These are phyloP conservation scores for Sthenelais limicola DNA, from an alignment of 2,888 invertebrate species.

Conservation along the genomic window DNA sequence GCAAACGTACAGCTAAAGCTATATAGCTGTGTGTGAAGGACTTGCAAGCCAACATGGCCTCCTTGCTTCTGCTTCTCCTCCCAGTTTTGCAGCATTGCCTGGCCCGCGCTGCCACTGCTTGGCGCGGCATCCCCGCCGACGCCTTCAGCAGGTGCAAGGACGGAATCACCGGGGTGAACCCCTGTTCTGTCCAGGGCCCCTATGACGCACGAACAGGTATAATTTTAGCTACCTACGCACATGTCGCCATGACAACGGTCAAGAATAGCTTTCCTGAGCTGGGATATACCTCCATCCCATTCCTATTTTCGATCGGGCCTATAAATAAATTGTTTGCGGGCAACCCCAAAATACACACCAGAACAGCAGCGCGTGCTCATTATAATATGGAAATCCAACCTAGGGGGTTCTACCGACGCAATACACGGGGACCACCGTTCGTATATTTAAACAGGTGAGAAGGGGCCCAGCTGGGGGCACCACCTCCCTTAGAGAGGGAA, in stretches of 20 bases:
- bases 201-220: conserved; percentile 29
- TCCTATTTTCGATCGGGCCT: conserved; percentile 19
- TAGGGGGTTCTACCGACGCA: conserved; percentile 33
- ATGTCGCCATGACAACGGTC: conserved; percentile 29
- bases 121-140: conserved; percentile 11
- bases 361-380: not conserved
- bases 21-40: too few species aligned
- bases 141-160: too few species aligned
- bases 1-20: too few species aligned
- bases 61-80: too few species aligned
- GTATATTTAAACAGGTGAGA: conserved; percentile 11
- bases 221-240: conserved; percentile 21
- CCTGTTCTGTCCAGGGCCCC: conserved; percentile 34
- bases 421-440: conserved; percentile 30
- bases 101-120: too few species aligned
- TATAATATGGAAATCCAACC: conserved; percentile 8
- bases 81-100: too few species aligned
- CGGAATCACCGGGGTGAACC: too few species aligned
- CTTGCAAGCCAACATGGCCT: too few species aligned
- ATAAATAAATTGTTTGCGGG: conserved; percentile 33
- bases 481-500: too few species aligned
- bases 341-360: conserved; percentile 32
- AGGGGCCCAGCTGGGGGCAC: not conserved
- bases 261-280: conserved; percentile 29
- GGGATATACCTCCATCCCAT: conserved; percentile 29